Conservation (phyloP, 2,888 invertebrate genomes). For the Odontomyia ornata region DNA sequence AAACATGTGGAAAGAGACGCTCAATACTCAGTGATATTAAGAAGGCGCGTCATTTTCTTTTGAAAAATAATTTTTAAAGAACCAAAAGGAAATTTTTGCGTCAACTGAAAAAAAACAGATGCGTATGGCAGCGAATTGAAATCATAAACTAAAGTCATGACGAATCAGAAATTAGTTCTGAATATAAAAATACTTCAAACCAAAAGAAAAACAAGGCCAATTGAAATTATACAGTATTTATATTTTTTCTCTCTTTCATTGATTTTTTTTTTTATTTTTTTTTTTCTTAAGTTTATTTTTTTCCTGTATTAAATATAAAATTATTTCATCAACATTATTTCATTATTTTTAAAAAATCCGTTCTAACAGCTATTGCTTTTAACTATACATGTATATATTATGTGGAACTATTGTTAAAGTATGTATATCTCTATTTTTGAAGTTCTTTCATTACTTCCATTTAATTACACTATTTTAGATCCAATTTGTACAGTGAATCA, state of each 20-base stretch:
- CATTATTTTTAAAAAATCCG: constrained; percentile 37
- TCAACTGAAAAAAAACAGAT: too few species aligned
- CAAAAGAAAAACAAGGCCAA: constrained; percentile 14
- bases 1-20: too few species aligned
- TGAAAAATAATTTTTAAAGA: too few species aligned
- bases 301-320: constrained; percentile 42
- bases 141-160: too few species aligned
- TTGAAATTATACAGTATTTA: constrained; percentile 38
- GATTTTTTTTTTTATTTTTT: constrained; percentile 21
- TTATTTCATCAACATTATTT: constrained; percentile 39
- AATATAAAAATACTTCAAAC: not conserved
- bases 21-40: too few species aligned
- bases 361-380: constrained; percentile 50
- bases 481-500: constrained; percentile 40
- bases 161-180: too few species aligned
- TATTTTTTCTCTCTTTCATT: constrained; percentile 35
- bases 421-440: constrained; percentile 33
- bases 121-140: too few species aligned
- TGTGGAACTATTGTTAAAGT: constrained; percentile 48
- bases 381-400: constrained; percentile 43
- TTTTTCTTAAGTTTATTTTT: constrained; percentile 34
- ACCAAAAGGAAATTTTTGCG: too few species aligned
- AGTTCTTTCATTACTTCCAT: constrained; percentile 22
- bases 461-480: constrained; percentile 35
- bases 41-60: too few species aligned